Conservation (phyloP, 2,113 vertebrate genomes). For the Acanthisitta chloris region DNA sequence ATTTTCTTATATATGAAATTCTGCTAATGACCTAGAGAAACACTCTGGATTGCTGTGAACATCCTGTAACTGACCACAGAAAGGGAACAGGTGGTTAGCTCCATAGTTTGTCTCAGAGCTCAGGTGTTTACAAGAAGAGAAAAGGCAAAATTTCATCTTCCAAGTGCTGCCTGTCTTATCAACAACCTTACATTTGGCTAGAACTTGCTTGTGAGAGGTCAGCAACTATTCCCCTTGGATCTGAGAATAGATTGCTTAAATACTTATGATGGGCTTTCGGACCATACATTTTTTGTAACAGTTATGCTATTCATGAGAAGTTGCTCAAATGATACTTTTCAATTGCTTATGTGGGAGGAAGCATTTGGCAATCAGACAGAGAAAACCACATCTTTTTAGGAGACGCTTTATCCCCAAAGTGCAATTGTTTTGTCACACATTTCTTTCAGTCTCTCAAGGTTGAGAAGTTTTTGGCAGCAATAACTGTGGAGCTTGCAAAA, state of each 20-base stretch:
- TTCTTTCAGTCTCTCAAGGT: conserved; percentile 5
- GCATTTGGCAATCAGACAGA: conserved; percentile 1
- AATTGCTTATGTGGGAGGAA: background rate
- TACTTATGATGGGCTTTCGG: background rate
- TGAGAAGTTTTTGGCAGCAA: conserved; percentile 29
- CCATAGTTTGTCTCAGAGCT: background rate
- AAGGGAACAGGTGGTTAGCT: background rate
- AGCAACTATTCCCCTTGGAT: background rate
- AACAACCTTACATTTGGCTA: background rate
- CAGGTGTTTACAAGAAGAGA: background rate
- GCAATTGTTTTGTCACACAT: conserved; percentile 3
- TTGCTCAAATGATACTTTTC: conserved; percentile 8
- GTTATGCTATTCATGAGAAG: background rate
- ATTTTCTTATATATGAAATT: background rate
- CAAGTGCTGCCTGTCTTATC: background rate
- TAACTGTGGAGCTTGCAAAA: background rate
- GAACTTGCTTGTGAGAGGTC: background rate
- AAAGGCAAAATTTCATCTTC: background rate
- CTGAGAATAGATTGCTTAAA: background rate
- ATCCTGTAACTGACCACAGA: background rate
- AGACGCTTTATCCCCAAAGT: background rate
- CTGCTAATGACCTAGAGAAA: background rate
- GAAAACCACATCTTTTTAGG: background rate
- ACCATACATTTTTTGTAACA: background rate
- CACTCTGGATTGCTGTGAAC: background rate